phyloP scores from a whole-genome alignment of 2,113 vertebrate genomes.

The Macquaria australasica region DNA sequence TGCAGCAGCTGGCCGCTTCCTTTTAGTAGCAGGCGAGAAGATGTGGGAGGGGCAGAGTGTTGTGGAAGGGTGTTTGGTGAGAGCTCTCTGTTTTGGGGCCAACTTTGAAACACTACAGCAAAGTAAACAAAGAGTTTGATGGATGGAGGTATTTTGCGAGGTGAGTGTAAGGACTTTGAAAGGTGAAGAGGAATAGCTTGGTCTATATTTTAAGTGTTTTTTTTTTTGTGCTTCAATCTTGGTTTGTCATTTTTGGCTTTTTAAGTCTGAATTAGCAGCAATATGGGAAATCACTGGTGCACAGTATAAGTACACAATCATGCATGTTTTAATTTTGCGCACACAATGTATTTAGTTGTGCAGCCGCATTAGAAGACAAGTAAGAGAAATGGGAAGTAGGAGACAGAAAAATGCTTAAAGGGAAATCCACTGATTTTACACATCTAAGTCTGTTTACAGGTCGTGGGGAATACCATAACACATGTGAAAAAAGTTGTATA shows the following conservation, averaged over 20 bases:
- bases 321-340: neutral
- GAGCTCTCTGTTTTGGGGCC: slow-evolving; percentile 17
- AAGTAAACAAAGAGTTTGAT: slow-evolving; percentile 23
- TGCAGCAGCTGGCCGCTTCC: slow-evolving; percentile 45
- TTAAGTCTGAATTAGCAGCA: neutral
- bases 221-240: neutral
- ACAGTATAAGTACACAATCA: neutral
- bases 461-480: neutral
- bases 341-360: neutral
- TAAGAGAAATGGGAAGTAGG: neutral
- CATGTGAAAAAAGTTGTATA: neutral
- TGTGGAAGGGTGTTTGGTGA: slow-evolving; percentile 8
- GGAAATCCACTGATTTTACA: neutral
- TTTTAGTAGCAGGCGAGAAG: slow-evolving; percentile 24
- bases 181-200: neutral
- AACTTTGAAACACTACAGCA: slow-evolving; percentile 8
- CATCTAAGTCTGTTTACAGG: neutral
- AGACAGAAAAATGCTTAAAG: neutral
- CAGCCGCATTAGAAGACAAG: neutral
- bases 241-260: neutral
- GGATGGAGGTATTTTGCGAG: neutral
- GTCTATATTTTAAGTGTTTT: neutral
- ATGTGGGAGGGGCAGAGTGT: slow-evolving; percentile 11
- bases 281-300: neutral
- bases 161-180: neutral